These are phyloP conservation scores for Euwallacea fornicatus DNA, from an alignment of 1,140 invertebrate genomes.

Conservation along the genomic window DNA sequence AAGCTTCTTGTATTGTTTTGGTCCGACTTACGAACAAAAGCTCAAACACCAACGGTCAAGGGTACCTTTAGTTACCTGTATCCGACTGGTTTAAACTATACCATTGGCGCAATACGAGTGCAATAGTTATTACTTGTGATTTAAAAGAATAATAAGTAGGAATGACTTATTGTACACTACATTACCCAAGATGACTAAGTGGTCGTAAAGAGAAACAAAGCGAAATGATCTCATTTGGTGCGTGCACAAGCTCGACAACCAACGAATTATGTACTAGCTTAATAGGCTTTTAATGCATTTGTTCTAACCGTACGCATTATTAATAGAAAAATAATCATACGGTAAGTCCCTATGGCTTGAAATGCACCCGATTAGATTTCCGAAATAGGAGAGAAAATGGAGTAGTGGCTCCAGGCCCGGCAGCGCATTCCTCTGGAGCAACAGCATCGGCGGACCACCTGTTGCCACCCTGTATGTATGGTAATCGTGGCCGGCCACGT, in stretches of 20 bases:
- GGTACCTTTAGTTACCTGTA: too few species aligned
- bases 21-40: background rate
- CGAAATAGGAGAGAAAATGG: background rate
- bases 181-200: constrained; percentile 18
- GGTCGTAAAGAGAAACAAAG: constrained; percentile 4
- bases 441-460: constrained; percentile 4
- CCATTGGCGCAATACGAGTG: background rate
- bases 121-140: background rate
- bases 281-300: too few species aligned
- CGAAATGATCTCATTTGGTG: constrained; percentile 12
- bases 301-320: too few species aligned
- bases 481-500: constrained; percentile 11
- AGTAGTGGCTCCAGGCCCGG: background rate
- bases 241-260: background rate
- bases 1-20: constrained; percentile 20
- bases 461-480: constrained; percentile 12
- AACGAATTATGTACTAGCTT: too few species aligned
- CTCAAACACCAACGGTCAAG: constrained; percentile 7
- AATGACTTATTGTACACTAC: constrained; percentile 15
- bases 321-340: background rate
- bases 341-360: background rate
- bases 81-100: background rate
- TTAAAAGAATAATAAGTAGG: constrained; percentile 16
- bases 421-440: background rate
- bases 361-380: background rate